phyloP scores from a whole-genome alignment of 37 sponge, comb jelly and placozoan species.

The Mnemiopsis leidyi region DNA sequence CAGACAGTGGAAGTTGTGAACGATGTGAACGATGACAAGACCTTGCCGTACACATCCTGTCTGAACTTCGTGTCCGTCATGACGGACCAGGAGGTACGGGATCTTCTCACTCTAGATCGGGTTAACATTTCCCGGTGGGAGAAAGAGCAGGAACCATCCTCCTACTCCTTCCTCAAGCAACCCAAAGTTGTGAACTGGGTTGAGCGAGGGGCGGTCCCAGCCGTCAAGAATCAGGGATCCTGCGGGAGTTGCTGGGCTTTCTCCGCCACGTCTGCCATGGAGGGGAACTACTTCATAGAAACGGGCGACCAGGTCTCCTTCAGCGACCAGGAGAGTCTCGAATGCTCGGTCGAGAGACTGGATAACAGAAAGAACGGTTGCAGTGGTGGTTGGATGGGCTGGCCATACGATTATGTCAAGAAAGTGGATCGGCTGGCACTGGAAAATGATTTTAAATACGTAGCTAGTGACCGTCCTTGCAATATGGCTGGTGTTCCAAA shows the following conservation, averaged over 20 bases:
- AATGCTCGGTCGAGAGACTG: not conserved
- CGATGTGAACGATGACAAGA: not conserved
- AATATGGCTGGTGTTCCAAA: not conserved
- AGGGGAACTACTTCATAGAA: slow-evolving; percentile 19
- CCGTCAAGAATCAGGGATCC: not conserved
- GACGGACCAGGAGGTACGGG: not conserved
- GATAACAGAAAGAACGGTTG: not conserved
- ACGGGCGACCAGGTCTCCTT: not conserved
- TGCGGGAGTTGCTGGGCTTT: slow-evolving; percentile 26
- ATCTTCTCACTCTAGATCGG: not conserved
- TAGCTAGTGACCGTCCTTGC: not conserved
- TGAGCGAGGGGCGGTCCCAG: not conserved
- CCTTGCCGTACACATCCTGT: not conserved
- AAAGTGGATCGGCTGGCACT: not conserved
- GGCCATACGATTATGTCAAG: not conserved
- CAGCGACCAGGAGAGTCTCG: slow-evolving; percentile 7
- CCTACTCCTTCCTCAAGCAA: not conserved
- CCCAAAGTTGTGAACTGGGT: not conserved
- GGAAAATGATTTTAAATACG: not conserved
- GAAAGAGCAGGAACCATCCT: not conserved
- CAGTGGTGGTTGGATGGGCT: not conserved
- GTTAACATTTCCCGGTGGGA: not conserved
- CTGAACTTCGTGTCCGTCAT: slow-evolving; percentile 42
- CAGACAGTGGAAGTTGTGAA: not conserved
- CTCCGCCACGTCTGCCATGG: not conserved